Base-by-base conservation (phyloP, 2,888 invertebrate genomes). In the Tortricodes alternella region DNA sequence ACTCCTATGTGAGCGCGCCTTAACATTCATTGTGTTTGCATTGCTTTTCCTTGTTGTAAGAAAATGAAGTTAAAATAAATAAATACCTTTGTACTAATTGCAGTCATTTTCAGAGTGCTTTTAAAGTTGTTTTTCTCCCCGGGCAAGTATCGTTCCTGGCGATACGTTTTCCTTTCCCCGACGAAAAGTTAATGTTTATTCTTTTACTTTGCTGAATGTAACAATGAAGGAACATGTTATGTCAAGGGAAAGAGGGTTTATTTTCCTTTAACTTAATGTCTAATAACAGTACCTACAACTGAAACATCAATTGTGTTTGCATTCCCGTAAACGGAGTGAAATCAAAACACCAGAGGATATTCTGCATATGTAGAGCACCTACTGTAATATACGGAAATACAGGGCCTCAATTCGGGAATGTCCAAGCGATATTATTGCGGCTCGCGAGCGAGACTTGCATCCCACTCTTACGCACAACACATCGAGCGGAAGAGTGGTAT, bases 151-250 rank as follows among this genome's bases (percentile, higher is more conserved):
- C 43, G 18, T 24, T n/a, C n/a, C 29, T 29, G 21, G 41, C 48
- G 24, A 16, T 19, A 46, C 39, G 38, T 55, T 55, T 55, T 55
- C 53, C 46, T 55, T 48, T 27, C 23, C 37, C 38, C 53, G 8
- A 29, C 16, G 41, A 29, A 18, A 55, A 55, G 55, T 41, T 27
- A 49, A 55, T 55, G 55, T 55, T 55, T 55, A 55, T 48, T 46
- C 55, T 48, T 49, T 55, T 41, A 55, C 55, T 48, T 41, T 41
- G 55, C 41, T 48, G 43, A 49, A 41, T 55, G 35, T 43, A 43
- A 49, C 55, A 43, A 55, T 53, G 48, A 34, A 18, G 34, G 53
- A 41, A 49, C 34, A 35, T 49, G 55, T 55, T 55, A 27, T 29
- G 27, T 34, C 55, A 8, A n/a, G 11, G 32, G 34, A 55, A 52